Evolutionary conservation across 2,797 vertebrate species (phyloP), one percentile per base, ranked within the genome.

Genomic region (Furcifer pardalis): DNA sequence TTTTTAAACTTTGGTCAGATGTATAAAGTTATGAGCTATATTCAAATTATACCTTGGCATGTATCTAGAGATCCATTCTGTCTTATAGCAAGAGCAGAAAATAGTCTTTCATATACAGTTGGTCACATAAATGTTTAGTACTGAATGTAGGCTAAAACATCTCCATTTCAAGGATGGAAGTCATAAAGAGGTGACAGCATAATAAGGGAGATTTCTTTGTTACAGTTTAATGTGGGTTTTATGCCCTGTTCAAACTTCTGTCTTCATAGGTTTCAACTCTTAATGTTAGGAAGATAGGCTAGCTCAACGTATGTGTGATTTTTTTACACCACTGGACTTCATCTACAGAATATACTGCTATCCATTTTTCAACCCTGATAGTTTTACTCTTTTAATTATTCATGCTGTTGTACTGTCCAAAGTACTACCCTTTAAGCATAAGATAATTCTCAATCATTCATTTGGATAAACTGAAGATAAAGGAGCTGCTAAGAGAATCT

Each of bases 321-420:
- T 32, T 49, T 49, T 49, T 79, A 84, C 87, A 86, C 75, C 0
- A 4, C 69, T 75, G 76, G 76, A 59, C 25, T 71, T 56, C 68
- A 84, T 81, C 75, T 0, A 40, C 52, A 86, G 72, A 81, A 69
- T 0, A 0, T 63, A 15, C 56, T 0, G 0, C 69, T 77, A 46
- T 87, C 79, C 59, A 46, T 81, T 79, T 90, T 10, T 62, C 82
- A 72, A 49, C 6, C 59, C 5, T 59, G 59, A 0, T 75, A 81
- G 77, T 82, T 89, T 66, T 69, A 44, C 83, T 81, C 80, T 49
- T 72, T 91, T 91, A 75, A 87, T 90, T 89, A 63, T 82, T 87
- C 84, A 73, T 77, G 44, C 23, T 89, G 30, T 81, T 77, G 23
- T 77, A 91, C 42, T 77, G 78, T 79, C 65, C 65, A 84, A 85